Evolutionary conservation across 2,888 invertebrate genomes (phyloP).

Genomic region (Cheiracanthium punctorium): DNA sequence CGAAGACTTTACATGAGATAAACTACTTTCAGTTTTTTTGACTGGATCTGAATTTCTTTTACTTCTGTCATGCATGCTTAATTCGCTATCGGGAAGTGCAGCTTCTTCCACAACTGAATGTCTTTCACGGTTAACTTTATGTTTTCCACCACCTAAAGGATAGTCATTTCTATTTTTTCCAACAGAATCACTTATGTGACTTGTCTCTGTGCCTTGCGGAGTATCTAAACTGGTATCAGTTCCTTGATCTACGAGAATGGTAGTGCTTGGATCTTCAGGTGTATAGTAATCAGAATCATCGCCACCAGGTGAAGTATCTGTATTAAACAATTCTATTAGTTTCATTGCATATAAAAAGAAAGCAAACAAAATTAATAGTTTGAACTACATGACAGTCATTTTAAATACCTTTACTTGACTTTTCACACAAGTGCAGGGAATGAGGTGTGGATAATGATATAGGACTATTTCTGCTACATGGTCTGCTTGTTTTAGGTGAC

Average conservation of each 20-base stretch:
- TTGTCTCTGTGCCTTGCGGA: conserved; percentile 45
- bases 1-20: conserved; percentile 22
- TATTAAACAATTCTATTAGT: too few species aligned
- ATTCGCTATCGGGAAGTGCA: background rate
- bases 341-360: background rate
- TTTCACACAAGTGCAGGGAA: conserved; percentile 72
- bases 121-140: conserved; percentile 45
- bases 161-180: conserved; percentile 27
- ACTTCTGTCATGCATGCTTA: conserved; percentile 23
- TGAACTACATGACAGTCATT: background rate
- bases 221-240: conserved; percentile 68
- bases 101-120: conserved; percentile 19
- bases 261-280: conserved; percentile 72
- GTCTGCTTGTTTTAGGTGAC: conserved; percentile 49
- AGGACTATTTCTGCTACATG: conserved; percentile 49
- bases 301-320: conserved; percentile 72
- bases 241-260: conserved; percentile 71
- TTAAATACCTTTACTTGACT: conserved; percentile 50
- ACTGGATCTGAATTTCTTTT: conserved; percentile 32
- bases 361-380: background rate
- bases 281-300: conserved; percentile 73
- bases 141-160: conserved; percentile 17
- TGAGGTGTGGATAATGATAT: conserved; percentile 72
- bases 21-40: conserved; percentile 23
- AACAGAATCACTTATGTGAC: conserved; percentile 17